These are phyloP conservation scores for Fabriciana adippe DNA, from an alignment of 2,888 invertebrate species.

Conservation along the genomic window DNA sequence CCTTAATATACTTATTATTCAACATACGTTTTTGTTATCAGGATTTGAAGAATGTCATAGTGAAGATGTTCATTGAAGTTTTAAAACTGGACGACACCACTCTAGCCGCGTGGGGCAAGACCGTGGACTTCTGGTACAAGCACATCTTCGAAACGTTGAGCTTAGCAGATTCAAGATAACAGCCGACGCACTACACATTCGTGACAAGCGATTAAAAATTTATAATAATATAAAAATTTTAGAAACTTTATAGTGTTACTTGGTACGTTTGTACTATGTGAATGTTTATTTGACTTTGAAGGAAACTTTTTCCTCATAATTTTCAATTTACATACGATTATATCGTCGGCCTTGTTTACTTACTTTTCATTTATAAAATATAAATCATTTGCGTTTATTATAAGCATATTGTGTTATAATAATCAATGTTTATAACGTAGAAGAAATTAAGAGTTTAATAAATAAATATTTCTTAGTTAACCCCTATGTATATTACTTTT, in stretches of 20 bases:
- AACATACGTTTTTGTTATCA: slow-evolving; percentile 46
- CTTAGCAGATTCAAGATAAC: slow-evolving; percentile 50
- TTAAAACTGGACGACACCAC: slow-evolving; percentile 63
- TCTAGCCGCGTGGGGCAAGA: slow-evolving; percentile 70
- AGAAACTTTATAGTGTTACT: slow-evolving; percentile 12
- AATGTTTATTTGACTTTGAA: not conserved
- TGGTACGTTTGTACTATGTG: slow-evolving; percentile 8
- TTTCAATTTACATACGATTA: slow-evolving; percentile 4
- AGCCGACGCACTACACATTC: slow-evolving; percentile 22
- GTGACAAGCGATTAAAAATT: not conserved
- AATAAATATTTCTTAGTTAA: slow-evolving; percentile 6
- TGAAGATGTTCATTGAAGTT: slow-evolving; percentile 73
- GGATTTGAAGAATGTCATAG: slow-evolving; percentile 71
- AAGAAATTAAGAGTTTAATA: not conserved
- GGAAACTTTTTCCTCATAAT: not conserved
- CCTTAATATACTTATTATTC: no score
- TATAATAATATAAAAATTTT: slow-evolving; percentile 14
- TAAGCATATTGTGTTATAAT: slow-evolving; percentile 11
- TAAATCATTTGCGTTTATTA: not conserved
- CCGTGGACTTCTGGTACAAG: slow-evolving; percentile 75
- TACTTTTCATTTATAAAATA: not conserved
- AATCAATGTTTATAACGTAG: slow-evolving; percentile 9
- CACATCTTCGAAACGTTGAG: slow-evolving; percentile 67
- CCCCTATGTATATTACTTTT: slow-evolving; percentile 4
- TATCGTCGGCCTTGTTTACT: slow-evolving; percentile 8